phyloP scores from a whole-genome alignment of 2,797 vertebrate species.

The Hylomyscus alleni region DNA sequence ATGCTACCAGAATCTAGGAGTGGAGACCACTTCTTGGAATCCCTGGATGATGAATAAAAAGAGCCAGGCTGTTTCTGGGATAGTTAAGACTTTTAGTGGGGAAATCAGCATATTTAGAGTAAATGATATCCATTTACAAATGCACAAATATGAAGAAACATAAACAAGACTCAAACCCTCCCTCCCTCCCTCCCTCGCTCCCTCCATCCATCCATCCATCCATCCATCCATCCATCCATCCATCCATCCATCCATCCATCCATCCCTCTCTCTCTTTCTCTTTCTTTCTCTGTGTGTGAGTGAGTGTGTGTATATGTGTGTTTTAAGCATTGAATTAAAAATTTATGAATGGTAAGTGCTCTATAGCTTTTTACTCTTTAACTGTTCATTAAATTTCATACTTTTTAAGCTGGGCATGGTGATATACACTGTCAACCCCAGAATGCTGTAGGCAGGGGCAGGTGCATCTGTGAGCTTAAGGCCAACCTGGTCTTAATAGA shows the following conservation, averaged over 20 bases:
- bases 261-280: background rate
- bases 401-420: background rate
- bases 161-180: background rate
- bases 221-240: accelerated
- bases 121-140: background rate
- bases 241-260: accelerated
- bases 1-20: background rate
- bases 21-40: background rate
- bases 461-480: background rate
- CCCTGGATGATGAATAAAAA: background rate
- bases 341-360: background rate
- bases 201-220: accelerated
- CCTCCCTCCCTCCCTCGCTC: background rate
- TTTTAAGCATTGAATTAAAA: background rate
- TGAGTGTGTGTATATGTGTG: background rate
- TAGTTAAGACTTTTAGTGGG: background rate
- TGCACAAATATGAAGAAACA: background rate
- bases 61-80: background rate
- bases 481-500: background rate
- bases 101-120: background rate
- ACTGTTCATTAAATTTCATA: background rate
- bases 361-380: background rate
- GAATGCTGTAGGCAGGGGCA: background rate
- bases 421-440: background rate
- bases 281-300: background rate